A percentile compares a stretch with the other conserved stretches of the same genome.
Conservation (phyloP, 2,888 invertebrate genomes). For the Lysandra coridon region DNA sequence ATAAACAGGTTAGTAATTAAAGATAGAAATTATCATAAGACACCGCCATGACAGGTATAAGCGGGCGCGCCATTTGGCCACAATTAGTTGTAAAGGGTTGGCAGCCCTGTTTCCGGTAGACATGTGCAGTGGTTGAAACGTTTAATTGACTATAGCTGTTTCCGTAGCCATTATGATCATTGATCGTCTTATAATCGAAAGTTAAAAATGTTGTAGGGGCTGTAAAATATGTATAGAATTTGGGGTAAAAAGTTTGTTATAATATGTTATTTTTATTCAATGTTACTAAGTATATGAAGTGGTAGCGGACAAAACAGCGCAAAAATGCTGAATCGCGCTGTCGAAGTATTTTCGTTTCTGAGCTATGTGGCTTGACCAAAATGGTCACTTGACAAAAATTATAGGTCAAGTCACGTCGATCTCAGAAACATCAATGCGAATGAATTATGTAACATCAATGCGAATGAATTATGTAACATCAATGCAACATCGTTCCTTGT, state of each 20-base stretch:
- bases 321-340: no score
- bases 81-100: conserved; percentile 20
- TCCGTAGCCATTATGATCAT: neutral
- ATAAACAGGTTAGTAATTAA: neutral
- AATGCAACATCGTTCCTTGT: neutral
- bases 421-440: neutral
- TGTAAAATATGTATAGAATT: neutral
- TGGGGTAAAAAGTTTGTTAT: no score
- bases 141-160: neutral
- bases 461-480: neutral
- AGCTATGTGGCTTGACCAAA: no score
- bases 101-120: neutral
- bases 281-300: no score
- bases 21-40: neutral
- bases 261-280: no score
- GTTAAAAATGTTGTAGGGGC: neutral
- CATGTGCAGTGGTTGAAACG: conserved; percentile 9
- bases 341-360: no score
- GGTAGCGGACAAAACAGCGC: no score
- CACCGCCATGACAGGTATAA: conserved; percentile 7
- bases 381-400: no score
- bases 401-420: no score
- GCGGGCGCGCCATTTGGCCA: conserved; percentile 15
- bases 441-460: neutral
- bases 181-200: neutral